Conservation (phyloP, 2,113 vertebrate genomes). For the Engraulis encrasicolus region DNA sequence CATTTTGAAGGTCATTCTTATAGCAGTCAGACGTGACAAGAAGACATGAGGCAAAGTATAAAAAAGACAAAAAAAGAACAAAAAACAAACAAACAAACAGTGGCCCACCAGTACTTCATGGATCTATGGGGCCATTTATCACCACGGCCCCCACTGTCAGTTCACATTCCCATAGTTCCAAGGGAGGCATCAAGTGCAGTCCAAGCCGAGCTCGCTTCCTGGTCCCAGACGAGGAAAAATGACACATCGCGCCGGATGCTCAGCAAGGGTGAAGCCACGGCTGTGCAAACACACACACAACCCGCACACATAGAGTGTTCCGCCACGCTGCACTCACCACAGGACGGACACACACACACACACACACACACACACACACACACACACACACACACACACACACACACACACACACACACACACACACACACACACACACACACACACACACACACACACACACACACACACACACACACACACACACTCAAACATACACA, state of each 20-base stretch:
- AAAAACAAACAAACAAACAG: slow-evolving; percentile 53
- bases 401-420: too few species aligned
- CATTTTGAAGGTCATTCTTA: slow-evolving; percentile 68
- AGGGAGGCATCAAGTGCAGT: slow-evolving; percentile 66
- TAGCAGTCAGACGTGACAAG: slow-evolving; percentile 66
- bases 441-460: too few species aligned
- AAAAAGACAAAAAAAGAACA: slow-evolving; percentile 17
- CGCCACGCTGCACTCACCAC: neutral
- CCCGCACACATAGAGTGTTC: neutral
- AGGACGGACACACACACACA: too few species aligned
- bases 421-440: too few species aligned
- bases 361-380: too few species aligned
- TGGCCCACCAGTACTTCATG: slow-evolving; percentile 65
- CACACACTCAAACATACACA: too few species aligned
- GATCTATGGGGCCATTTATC: slow-evolving; percentile 78
- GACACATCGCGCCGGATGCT: slow-evolving; percentile 56
- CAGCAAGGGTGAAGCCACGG: neutral
- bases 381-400: too few species aligned
- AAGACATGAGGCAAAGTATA: neutral
- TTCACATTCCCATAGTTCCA: slow-evolving; percentile 61
- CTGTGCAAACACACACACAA: neutral
- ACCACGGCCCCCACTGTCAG: slow-evolving; percentile 71
- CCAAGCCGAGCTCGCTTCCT: slow-evolving; percentile 67
- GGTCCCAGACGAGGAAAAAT: slow-evolving; percentile 59
- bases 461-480: too few species aligned